Evolutionary conservation across 2,113 vertebrate genomes (phyloP), one percentile per base, ranked within the genome.

Genomic region (Platichthys flesus): DNA sequence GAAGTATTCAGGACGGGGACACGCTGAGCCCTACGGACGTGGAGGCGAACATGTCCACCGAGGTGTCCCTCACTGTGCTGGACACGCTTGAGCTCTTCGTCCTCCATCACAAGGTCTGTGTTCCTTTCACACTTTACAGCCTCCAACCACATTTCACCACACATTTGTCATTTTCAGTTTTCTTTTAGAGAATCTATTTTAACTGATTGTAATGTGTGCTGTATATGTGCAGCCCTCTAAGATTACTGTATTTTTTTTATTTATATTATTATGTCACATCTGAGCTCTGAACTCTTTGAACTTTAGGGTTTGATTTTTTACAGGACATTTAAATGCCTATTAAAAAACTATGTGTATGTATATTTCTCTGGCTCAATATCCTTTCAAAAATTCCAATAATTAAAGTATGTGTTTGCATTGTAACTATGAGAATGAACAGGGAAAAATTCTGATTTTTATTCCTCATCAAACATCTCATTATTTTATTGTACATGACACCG

Each of bases 11-110:
- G 70, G 98, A 99, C 67, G 97, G 95, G 2, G 98, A 99, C 78
- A 93, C 93, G 3, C 84, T 96, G 20, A 97, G 95, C 81, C 97
- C 97, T 0, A 97, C 96, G 35, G 97, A 98, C 86, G 96, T 96
- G 0, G 98, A 99, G 75, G 98, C 97, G 18, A 99, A 97, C 67
- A 91, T 96, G 73, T 96, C 98, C 35, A 98, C 97, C 0, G 97
- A 99, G 75, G 98, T 99, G 65, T 90, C 96, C 23, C 95, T 98
- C 55, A 98, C 95, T 4, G 96, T 99, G 76, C 93, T 99, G 55
- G 97, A 99, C 81, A 92, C 98, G 1, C 80, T 99, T 2, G 95
- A 96, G 79, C 97, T 99, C 86, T 99, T 98, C 88, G 96, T 96
- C 66, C 93, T 97, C 59, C 94, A 96, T 79, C 96, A 99, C 87